These are phyloP conservation scores for Macropis europaea DNA, from an alignment of 2,888 invertebrate genomes.

Conservation along the genomic window DNA sequence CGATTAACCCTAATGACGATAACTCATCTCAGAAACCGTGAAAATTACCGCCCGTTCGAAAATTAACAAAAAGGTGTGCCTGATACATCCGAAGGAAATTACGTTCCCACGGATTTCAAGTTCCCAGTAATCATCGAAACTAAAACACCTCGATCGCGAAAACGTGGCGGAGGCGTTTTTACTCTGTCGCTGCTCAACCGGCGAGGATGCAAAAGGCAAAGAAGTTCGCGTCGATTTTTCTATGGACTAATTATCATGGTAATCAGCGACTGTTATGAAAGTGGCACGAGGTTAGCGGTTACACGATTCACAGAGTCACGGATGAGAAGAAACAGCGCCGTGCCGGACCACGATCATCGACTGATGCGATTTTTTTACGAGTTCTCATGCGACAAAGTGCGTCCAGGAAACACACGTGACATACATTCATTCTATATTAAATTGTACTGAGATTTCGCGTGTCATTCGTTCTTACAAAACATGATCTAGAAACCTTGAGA, in stretches of 20 bases:
- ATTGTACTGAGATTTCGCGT: too few relatives aligned
- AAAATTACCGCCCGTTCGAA: not conserved
- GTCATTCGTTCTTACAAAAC: not conserved
- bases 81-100: not conserved
- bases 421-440: too few relatives aligned
- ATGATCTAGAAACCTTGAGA: too few relatives aligned
- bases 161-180: not conserved
- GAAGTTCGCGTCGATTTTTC: slow-evolving; percentile 38
- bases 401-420: slow-evolving; percentile 3
- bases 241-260: slow-evolving; percentile 62
- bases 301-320: slow-evolving; percentile 35
- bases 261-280: slow-evolving; percentile 58
- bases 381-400: too few relatives aligned
- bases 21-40: not conserved
- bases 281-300: slow-evolving; percentile 61
- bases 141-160: slow-evolving; percentile 22
- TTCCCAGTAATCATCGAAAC: slow-evolving; percentile 13
- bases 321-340: slow-evolving; percentile 23
- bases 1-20: not conserved
- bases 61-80: slow-evolving; percentile 1
- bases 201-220: slow-evolving; percentile 2
- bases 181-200: not conserved
- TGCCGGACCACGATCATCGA: slow-evolving; percentile 9
- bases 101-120: slow-evolving; percentile 21
- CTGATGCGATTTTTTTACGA: not conserved